Evolutionary conservation across 2,797 vertebrate species (phyloP).

Genomic region (Macrochelys suwanniensis): DNA sequence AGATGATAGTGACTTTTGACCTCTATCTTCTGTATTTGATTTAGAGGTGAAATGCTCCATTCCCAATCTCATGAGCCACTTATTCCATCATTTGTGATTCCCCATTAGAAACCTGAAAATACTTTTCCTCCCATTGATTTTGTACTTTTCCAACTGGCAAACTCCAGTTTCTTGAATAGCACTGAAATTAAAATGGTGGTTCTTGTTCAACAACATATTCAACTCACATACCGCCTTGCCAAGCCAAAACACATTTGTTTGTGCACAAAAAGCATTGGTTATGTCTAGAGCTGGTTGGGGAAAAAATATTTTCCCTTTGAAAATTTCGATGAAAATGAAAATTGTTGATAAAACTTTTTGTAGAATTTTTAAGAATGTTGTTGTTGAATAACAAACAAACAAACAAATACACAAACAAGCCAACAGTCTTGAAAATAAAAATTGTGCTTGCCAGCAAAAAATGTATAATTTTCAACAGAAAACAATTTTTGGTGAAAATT

Average conservation of each 20-base stretch:
- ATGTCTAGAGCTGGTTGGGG: neutral
- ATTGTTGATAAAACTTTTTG: neutral
- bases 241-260: rapidly evolving
- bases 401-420: rapidly evolving
- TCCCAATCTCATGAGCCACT: neutral
- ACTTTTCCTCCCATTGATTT: neutral
- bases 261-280: neutral
- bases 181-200: rapidly evolving
- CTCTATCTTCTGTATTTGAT: neutral
- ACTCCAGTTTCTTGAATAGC: neutral
- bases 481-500: neutral
- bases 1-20: neutral
- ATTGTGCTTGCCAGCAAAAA: neutral
- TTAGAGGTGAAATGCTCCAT: neutral
- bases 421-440: neutral
- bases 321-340: neutral
- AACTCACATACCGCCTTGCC: rapidly evolving
- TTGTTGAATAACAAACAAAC: too few relatives aligned
- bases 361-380: too few relatives aligned
- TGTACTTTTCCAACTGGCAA: neutral
- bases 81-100: rapidly evolving
- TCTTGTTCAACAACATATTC: neutral
- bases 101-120: neutral
- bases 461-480: neutral
- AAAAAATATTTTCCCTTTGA: rapidly evolving